Evolutionary conservation across 2,888 invertebrate genomes (phyloP).

Genomic region (Globia sparganii): DNA sequence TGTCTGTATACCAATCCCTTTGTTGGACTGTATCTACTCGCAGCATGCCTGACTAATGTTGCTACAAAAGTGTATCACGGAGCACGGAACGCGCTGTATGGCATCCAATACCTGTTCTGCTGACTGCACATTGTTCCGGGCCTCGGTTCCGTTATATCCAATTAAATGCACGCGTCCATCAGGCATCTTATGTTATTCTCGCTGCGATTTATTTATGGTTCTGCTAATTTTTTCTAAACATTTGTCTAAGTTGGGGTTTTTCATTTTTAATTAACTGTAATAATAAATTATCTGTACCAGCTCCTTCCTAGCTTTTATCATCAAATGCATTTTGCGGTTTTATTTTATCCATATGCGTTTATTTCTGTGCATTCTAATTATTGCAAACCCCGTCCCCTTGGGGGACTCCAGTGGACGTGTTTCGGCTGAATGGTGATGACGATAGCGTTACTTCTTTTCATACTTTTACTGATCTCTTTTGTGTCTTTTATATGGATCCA

Average conservation of each 20-base stretch:
- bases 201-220: constrained; percentile 47
- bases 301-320: background rate
- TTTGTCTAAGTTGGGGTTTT: constrained; percentile 35
- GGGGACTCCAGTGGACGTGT: background rate
- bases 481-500: background rate
- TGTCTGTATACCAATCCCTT: constrained; percentile 3
- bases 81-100: constrained; percentile 51
- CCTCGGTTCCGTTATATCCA: constrained; percentile 76
- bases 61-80: constrained; percentile 54
- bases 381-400: background rate
- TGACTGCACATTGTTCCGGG: constrained; percentile 75
- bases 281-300: background rate
- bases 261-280: constrained; percentile 40
- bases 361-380: background rate
- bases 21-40: constrained; percentile 15
- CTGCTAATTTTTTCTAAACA: constrained; percentile 40
- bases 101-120: constrained; percentile 72
- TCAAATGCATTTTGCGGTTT: background rate
- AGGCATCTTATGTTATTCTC: constrained; percentile 61
- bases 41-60: constrained; percentile 34
- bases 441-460: background rate
- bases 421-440: background rate
- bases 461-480: background rate
- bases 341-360: background rate
- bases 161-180: constrained; percentile 71